These are phyloP conservation scores for Smittia aterrima DNA, from an alignment of 2,888 invertebrate genomes.

Conservation along the genomic window DNA sequence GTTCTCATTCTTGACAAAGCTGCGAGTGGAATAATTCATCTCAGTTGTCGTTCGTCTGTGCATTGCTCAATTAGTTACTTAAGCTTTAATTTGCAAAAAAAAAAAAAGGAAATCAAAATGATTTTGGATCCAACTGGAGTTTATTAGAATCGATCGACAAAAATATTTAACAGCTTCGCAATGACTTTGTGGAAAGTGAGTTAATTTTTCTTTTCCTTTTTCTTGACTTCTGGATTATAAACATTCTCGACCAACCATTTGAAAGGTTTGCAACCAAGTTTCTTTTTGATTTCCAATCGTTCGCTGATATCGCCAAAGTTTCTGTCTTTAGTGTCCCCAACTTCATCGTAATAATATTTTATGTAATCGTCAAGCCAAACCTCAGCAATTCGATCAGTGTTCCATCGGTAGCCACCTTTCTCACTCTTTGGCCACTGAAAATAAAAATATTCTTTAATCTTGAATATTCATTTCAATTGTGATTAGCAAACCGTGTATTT, in stretches of 20 bases:
- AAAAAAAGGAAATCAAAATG: background rate
- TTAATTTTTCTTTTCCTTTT: background rate
- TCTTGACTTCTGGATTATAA: background rate
- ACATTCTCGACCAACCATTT: slow-evolving; percentile 27
- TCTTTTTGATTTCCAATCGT: background rate
- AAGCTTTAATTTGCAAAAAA: background rate
- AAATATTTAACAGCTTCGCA: too few relatives aligned
- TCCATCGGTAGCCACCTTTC: slow-evolving; percentile 45
- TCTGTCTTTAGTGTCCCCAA: slow-evolving; percentile 64
- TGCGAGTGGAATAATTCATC: too few relatives aligned
- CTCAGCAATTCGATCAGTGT: slow-evolving; percentile 18
- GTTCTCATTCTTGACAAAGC: too few relatives aligned
- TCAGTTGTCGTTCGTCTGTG: background rate
- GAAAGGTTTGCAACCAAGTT: slow-evolving; percentile 20
- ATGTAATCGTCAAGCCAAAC: slow-evolving; percentile 1
- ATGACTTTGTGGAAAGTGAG: background rate
- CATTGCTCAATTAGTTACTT: too few relatives aligned
- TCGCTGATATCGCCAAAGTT: slow-evolving; percentile 21
- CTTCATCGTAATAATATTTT: background rate
- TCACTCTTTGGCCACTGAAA: background rate
- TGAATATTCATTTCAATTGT: background rate
- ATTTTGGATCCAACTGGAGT: background rate
- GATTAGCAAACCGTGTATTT: background rate
- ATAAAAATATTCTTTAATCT: background rate
- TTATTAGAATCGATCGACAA: too few relatives aligned